A percentile compares a stretch with the other conserved stretches of the same genome.
phyloP scores from a whole-genome alignment of 2,113 vertebrate genomes.

The Plestiodon gilberti region DNA sequence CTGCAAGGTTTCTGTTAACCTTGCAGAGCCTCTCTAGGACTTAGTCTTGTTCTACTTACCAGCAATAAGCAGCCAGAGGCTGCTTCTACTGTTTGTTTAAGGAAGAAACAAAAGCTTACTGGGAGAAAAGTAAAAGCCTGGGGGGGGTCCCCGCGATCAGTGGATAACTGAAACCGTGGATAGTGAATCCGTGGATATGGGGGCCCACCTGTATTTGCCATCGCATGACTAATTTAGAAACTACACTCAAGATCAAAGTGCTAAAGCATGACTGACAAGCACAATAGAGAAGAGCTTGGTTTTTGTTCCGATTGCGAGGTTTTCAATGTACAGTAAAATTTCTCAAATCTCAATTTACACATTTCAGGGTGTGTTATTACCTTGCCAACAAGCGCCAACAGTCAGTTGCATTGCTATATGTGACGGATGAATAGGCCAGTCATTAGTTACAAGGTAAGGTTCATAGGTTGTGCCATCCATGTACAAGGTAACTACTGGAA shows the following conservation, averaged over 20 bases:
- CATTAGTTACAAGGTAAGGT: constrained; percentile 97
- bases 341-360: neutral
- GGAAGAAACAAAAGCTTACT: too few species aligned
- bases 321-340: neutral
- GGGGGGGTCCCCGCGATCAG: too few species aligned
- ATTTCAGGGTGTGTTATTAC: constrained; percentile 76
- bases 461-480: constrained; percentile 95
- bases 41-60: too few species aligned
- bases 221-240: neutral
- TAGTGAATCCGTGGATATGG: too few species aligned
- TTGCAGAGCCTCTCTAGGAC: too few species aligned
- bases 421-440: constrained; percentile 97
- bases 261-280: neutral
- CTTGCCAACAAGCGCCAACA: constrained; percentile 98
- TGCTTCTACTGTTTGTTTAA: too few species aligned
- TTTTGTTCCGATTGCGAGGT: neutral
- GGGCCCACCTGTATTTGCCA: too few species aligned
- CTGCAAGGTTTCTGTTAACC: too few species aligned
- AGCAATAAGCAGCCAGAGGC: too few species aligned
- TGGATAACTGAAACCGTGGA: too few species aligned
- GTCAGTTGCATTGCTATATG: constrained; percentile 97
- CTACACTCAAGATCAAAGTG: neutral
- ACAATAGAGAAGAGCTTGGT: neutral
- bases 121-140: too few species aligned
- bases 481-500: constrained; percentile 92